phyloP scores from a whole-genome alignment of 2,888 invertebrate species.

The Phlogophora meticulosa region DNA sequence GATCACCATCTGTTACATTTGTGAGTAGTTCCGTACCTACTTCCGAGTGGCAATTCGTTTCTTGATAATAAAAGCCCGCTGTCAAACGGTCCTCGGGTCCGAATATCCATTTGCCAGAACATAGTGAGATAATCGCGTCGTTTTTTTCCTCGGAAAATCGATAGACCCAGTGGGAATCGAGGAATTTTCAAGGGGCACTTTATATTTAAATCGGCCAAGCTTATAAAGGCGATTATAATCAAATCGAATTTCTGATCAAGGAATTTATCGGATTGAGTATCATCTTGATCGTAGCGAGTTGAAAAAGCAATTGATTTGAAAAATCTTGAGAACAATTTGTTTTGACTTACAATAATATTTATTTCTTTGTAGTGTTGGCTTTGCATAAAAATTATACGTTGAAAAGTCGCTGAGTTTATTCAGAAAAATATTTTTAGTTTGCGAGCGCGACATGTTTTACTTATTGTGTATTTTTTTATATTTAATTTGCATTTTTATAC shows the following conservation, averaged over 20 bases:
- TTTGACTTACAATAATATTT: conserved; percentile 26
- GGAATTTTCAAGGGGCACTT: conserved; percentile 68
- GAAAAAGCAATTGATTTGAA: conserved; percentile 57
- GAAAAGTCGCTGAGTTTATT: conserved; percentile 29
- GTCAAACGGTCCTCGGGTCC: conserved; percentile 54
- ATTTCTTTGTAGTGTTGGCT: conserved; percentile 5
- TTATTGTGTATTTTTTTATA: conserved; percentile 40
- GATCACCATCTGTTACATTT: conserved; percentile 60
- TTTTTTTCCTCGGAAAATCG: conserved; percentile 70
- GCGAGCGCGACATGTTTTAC: conserved; percentile 46
- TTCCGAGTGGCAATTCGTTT: conserved; percentile 59
- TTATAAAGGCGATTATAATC: conserved; percentile 75
- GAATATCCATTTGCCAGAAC: conserved; percentile 68
- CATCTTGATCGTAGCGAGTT: conserved; percentile 63
- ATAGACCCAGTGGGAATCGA: conserved; percentile 61
- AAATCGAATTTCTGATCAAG: conserved; percentile 73
- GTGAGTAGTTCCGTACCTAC: conserved; percentile 47
- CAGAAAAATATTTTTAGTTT: conserved; percentile 40
- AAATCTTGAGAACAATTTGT: conserved; percentile 30
- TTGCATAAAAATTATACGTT: conserved; percentile 29
- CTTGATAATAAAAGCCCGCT: conserved; percentile 64
- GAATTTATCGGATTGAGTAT: conserved; percentile 69
- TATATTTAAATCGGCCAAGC: conserved; percentile 71
- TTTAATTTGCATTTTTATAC: conserved; percentile 54
- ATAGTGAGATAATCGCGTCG: conserved; percentile 69